These are phyloP conservation scores for Drosophila orena DNA, from an alignment of 1,140 invertebrate genomes.

Conservation along the genomic window DNA sequence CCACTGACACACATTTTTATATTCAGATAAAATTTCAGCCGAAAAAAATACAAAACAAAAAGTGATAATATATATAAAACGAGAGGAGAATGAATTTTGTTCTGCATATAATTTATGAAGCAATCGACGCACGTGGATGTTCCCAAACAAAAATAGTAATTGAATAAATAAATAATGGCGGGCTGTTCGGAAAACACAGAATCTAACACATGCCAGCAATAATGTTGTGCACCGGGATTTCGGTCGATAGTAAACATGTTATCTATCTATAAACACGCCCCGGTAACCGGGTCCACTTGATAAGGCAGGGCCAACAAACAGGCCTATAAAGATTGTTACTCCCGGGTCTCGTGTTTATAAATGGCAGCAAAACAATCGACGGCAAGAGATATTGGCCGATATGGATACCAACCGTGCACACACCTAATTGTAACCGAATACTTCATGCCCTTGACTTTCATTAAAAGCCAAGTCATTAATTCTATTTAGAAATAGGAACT, in stretches of 20 bases:
- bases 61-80: slow-evolving; percentile 17
- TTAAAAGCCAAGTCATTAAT: neutral
- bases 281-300: slow-evolving; percentile 40
- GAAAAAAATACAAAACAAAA: slow-evolving; percentile 22
- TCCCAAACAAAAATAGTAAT: slow-evolving; percentile 51
- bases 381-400: neutral
- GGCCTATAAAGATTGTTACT: slow-evolving; percentile 21
- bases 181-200: slow-evolving; percentile 13
- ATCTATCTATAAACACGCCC: slow-evolving; percentile 48
- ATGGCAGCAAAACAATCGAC: slow-evolving; percentile 9
- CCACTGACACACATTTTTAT: slow-evolving; percentile 46
- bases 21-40: slow-evolving; percentile 62
- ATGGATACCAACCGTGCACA: slow-evolving; percentile 7
- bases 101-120: slow-evolving; percentile 55
- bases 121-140: slow-evolving; percentile 55
- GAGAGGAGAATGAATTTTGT: slow-evolving; percentile 11
- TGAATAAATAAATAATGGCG: slow-evolving; percentile 42
- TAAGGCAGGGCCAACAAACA: slow-evolving; percentile 31
- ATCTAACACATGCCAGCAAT: slow-evolving; percentile 49
- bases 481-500: too few relatives aligned
- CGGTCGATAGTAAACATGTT: slow-evolving; percentile 53
- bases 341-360: neutral
- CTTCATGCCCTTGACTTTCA: slow-evolving; percentile 2
- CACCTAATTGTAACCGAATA: neutral
- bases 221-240: slow-evolving; percentile 52